phyloP scores from a whole-genome alignment of 2,888 invertebrate species.

The Drosophila sordidula region DNA sequence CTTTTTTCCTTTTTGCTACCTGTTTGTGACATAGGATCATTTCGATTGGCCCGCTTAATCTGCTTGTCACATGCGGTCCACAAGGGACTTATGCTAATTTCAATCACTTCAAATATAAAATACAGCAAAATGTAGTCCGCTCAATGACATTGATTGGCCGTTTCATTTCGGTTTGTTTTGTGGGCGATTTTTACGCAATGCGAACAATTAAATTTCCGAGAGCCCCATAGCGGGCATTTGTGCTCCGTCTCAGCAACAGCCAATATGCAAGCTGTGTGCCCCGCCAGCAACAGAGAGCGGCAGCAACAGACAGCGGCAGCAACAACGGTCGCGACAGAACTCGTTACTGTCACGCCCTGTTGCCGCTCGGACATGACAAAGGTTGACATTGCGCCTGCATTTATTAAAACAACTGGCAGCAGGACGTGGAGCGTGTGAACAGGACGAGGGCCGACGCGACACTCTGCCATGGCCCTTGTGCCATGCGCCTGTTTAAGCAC shows the following conservation, averaged over 20 bases:
- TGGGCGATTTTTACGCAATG: conserved; percentile 11
- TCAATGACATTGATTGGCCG: conserved; percentile 60
- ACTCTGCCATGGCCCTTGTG: neutral
- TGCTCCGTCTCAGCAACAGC: conserved; percentile 14
- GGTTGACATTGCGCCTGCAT: conserved; percentile 73
- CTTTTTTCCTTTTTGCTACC: neutral
- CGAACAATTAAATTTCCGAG: conserved; percentile 45
- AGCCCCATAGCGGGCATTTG: conserved; percentile 20
- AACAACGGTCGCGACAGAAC: conserved; percentile 36
- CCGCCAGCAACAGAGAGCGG: neutral
- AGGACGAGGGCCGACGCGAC: conserved; percentile 2
- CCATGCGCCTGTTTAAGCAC: neutral
- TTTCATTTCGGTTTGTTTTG: conserved; percentile 20
- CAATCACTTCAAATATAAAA: neutral
- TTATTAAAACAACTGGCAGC: conserved; percentile 72
- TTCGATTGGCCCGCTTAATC: neutral
- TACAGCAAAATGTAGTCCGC: neutral
- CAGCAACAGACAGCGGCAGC: conserved; percentile 5
- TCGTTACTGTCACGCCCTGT: conserved; percentile 71
- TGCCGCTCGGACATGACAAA: conserved; percentile 72
- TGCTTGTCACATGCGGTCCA: conserved; percentile 1
- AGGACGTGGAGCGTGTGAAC: conserved; percentile 49
- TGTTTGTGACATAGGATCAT: neutral
- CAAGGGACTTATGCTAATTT: conserved; percentile 6
- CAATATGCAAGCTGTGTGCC: neutral